phyloP scores from a whole-genome alignment of 35 echinoderm and acorn worm genomes.

The Hemicentrotus pulcherrimus region DNA sequence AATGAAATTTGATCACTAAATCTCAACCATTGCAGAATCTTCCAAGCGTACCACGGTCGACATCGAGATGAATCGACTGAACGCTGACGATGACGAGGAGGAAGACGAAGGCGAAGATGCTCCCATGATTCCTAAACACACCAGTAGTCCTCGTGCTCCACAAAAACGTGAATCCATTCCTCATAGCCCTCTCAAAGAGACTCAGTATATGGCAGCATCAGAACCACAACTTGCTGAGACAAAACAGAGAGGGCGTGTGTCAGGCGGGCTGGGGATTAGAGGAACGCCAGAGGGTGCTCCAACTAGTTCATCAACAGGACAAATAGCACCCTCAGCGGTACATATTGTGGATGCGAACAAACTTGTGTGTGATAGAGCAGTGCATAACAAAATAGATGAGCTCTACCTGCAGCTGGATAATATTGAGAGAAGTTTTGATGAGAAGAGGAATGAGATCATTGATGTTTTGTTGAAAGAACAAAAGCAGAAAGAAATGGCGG shows the following conservation, averaged over 20 bases:
- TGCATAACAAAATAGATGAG: constrained; percentile 78
- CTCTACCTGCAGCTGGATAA: constrained; percentile 74
- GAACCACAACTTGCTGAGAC: not conserved
- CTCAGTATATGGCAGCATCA: constrained; percentile 38
- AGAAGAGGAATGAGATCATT: constrained; percentile 77
- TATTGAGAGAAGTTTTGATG: constrained; percentile 83
- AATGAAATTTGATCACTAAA: too few relatives aligned
- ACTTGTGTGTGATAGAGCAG: constrained; percentile 35
- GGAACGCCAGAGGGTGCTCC: constrained; percentile 65
- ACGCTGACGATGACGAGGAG: constrained; percentile 54
- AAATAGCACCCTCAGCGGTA: constrained; percentile 20
- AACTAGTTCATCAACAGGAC: constrained; percentile 39
- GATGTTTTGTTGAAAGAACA: constrained; percentile 64
- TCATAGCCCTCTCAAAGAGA: constrained; percentile 21
- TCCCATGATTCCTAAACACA: constrained; percentile 51
- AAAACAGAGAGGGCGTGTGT: not conserved
- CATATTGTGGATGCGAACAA: constrained; percentile 40
- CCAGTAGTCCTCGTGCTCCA: not conserved
- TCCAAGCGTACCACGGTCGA: constrained; percentile 37
- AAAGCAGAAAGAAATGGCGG: constrained; percentile 49
- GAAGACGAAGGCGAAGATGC: constrained; percentile 56
- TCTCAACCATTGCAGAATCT: not conserved
- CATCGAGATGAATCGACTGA: constrained; percentile 53
- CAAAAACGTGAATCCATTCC: not conserved
- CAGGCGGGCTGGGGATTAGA: constrained; percentile 43